A percentile compares a stretch with the other conserved stretches of the same genome.
phyloP scores from a whole-genome alignment of 2,888 invertebrate genomes.

The Drosophila leonis region DNA sequence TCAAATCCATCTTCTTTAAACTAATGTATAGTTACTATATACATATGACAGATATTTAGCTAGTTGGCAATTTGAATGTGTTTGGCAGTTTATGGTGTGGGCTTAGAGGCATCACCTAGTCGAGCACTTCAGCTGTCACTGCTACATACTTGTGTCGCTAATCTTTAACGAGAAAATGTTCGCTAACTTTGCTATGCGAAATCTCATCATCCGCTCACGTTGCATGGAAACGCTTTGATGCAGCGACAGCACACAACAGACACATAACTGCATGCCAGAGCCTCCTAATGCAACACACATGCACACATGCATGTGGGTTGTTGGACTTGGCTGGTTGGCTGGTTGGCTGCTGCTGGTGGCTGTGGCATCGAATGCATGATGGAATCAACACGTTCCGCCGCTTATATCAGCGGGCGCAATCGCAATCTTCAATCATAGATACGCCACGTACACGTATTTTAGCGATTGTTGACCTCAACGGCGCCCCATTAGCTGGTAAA shows the following conservation, averaged over 20 bases:
- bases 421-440: conserved; percentile 70
- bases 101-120: neutral
- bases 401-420: conserved; percentile 54
- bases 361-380: conserved; percentile 13
- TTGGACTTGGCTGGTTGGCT: neutral
- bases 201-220: conserved; percentile 7
- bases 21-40: neutral
- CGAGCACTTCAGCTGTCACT: neutral
- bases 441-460: conserved; percentile 74
- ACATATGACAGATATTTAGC: too few relatives aligned
- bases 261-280: conserved; percentile 18
- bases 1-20: neutral
- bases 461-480: conserved; percentile 75
- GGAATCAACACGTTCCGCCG: conserved; percentile 64
- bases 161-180: neutral
- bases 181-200: neutral
- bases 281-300: conserved; percentile 33
- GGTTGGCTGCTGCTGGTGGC: neutral
- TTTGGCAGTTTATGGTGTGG: neutral
- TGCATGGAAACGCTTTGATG: conserved; percentile 19
- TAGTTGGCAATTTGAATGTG: too few relatives aligned
- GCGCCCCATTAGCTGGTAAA: neutral
- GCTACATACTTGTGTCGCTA: neutral
- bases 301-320: conserved; percentile 8
- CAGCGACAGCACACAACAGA: conserved; percentile 1